These are phyloP conservation scores for Pseudomyrmex pallidus DNA, from an alignment of 1,140 invertebrate species.

Conservation along the genomic window DNA sequence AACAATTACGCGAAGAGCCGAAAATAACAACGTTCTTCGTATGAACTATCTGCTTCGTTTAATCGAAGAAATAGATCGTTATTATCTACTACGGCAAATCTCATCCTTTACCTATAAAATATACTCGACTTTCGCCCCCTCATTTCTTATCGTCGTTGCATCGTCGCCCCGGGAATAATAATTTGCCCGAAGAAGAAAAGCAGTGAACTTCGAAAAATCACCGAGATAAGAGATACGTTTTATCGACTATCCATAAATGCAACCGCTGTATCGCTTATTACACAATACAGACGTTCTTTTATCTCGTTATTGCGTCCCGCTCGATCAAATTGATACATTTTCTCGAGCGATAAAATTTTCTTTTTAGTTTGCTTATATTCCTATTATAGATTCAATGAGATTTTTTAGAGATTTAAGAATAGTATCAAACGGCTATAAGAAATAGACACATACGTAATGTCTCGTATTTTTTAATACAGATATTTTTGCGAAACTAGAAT, in stretches of 20 bases:
- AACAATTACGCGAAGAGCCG: not conserved
- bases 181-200: conserved; percentile 8
- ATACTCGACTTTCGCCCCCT: not conserved
- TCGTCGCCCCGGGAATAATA: conserved; percentile 22
- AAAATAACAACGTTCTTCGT: not conserved
- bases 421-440: not conserved
- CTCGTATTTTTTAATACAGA: too few species aligned
- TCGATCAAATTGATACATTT: conserved; percentile 27
- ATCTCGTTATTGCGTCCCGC: conserved; percentile 3
- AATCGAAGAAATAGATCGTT: not conserved
- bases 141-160: conserved; percentile 16
- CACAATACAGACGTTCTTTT: not conserved
- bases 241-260: conserved; percentile 31
- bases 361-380: not conserved
- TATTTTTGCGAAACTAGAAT: not conserved
- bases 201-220: conserved; percentile 19
- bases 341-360: conserved; percentile 7
- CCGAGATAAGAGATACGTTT: conserved; percentile 8
- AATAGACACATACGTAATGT: too few species aligned
- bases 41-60: not conserved
- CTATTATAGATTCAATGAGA: not conserved
- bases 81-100: conserved; percentile 6
- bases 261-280: conserved; percentile 11
- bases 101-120: conserved; percentile 19
- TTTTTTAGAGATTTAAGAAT: not conserved